Base-by-base conservation (phyloP, 2,113 vertebrate genomes). In the Pontoporia blainvillei region DNA sequence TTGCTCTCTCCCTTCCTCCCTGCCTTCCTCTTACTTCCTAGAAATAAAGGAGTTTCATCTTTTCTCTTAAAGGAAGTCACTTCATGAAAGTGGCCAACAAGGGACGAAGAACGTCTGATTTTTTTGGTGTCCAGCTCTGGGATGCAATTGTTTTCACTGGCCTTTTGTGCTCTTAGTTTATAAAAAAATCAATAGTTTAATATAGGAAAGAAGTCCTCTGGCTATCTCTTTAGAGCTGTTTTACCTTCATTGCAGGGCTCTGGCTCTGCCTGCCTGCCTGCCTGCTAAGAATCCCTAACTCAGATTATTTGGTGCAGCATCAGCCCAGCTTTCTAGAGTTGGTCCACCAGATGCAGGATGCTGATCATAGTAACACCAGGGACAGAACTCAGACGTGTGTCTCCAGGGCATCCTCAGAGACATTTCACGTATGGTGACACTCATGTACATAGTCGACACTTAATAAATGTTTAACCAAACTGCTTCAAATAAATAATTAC, bases 101-200 rank as follows among this genome's bases (percentile, higher is more conserved):
- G 90, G 91, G 71, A 97, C 73, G 89, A 86, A 98, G 61, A 3
- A 29, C n/a, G 72, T 92, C 91, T 97, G 97, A 97, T 21, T 36
- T 36, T 6, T 98, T 98, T 97, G 94, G 78, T 73, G 39, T 97
- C 95, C 95, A 97, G 62, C 90, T 86, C 86, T 96, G 97, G 86
- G 95, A 97, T 96, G 96, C 95, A 81, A 97, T 98, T 98, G 96
- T 98, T 98, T 98, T 98, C 93, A 91, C 61, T 96, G 97, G 96
- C 95, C 97, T 98, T 98, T 98, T 98, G 95, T 97, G 91, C 94
- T 98, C 96, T 96, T 98, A 97, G 96, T 98, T 98, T 98, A 98
- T 98, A 97, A 98, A 98, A 98, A 98, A 98, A 98, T 98, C 98
- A 98, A 98, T 98, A 97, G 97, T 98, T 98, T 98, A 97, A 98